These are phyloP conservation scores for Philereme transversata DNA, from an alignment of 2,888 invertebrate genomes.

Conservation along the genomic window DNA sequence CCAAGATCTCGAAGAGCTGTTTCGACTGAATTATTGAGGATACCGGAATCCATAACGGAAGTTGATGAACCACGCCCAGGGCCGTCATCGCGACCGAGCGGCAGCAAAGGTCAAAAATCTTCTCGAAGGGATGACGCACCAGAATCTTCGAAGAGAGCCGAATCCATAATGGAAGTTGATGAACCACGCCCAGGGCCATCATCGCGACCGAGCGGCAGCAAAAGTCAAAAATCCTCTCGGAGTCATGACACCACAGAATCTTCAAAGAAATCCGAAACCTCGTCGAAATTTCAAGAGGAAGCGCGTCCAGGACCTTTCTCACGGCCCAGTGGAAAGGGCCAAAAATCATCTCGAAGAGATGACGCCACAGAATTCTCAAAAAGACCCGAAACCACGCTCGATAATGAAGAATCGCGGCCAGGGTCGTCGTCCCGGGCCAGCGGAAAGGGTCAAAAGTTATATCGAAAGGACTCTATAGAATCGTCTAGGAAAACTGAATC, in stretches of 20 bases:
- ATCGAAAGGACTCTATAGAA: constrained; percentile 1
- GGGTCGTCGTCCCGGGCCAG: constrained; percentile 9
- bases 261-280: background rate
- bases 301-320: constrained; percentile 15
- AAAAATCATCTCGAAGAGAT: background rate
- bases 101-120: background rate
- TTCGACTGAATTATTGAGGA: background rate
- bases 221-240: background rate
- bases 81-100: constrained; percentile 8
- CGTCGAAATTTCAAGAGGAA: constrained; percentile 9
- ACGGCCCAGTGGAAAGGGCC: background rate
- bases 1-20: background rate
- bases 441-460: background rate
- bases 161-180: background rate
- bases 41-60: background rate
- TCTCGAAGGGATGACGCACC: constrained; percentile 1
- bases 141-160: background rate
- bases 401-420: constrained; percentile 10
- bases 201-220: background rate
- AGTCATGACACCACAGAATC: background rate
- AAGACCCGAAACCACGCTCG: background rate
- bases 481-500: background rate
- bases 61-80: constrained; percentile 18
- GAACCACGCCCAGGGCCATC: constrained; percentile 20
- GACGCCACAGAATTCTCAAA: background rate